Evolutionary conservation across 2,888 invertebrate genomes (phyloP).

Genomic region (Drepana falcataria): DNA sequence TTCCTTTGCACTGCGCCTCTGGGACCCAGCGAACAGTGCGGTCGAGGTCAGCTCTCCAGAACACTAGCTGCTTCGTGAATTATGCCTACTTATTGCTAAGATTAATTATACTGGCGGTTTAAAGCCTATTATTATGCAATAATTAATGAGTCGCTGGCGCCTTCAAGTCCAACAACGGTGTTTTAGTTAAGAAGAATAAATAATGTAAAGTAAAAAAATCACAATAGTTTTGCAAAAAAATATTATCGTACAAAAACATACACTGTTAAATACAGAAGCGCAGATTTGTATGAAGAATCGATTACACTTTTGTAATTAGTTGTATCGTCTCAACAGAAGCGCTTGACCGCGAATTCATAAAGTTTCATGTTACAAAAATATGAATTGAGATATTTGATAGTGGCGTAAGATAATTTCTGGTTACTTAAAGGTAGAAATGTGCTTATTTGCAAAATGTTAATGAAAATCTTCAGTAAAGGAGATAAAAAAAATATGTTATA

Average conservation of each 20-base stretch:
- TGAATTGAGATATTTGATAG: slow-evolving; percentile 59
- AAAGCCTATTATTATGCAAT: too few relatives aligned
- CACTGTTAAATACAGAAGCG: slow-evolving; percentile 5
- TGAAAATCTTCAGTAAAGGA: background rate
- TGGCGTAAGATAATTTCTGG: slow-evolving; percentile 12
- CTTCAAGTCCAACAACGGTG: too few relatives aligned
- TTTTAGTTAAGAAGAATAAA: too few relatives aligned
- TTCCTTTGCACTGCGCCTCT: slow-evolving; percentile 42
- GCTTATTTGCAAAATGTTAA: slow-evolving; percentile 17
- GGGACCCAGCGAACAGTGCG: slow-evolving; percentile 42
- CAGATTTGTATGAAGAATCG: slow-evolving; percentile 27
- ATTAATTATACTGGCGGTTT: background rate
- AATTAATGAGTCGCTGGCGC: too few relatives aligned
- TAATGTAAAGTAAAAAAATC: too few relatives aligned
- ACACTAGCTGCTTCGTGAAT: background rate
- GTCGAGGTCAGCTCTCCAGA: slow-evolving; percentile 12
- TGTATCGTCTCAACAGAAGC: slow-evolving; percentile 30
- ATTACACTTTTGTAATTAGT: slow-evolving; percentile 49
- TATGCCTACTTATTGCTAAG: background rate
- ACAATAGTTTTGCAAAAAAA: too few relatives aligned
- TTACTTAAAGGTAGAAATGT: background rate
- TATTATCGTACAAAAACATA: background rate
- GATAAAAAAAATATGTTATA: background rate
- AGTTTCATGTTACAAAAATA: slow-evolving; percentile 51
- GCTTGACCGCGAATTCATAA: slow-evolving; percentile 61